Percentiles rank a stretch among this genome's conserved stretches.
Conservation (phyloP, 2,797 vertebrate genomes). For the Dallia pectoralis region DNA sequence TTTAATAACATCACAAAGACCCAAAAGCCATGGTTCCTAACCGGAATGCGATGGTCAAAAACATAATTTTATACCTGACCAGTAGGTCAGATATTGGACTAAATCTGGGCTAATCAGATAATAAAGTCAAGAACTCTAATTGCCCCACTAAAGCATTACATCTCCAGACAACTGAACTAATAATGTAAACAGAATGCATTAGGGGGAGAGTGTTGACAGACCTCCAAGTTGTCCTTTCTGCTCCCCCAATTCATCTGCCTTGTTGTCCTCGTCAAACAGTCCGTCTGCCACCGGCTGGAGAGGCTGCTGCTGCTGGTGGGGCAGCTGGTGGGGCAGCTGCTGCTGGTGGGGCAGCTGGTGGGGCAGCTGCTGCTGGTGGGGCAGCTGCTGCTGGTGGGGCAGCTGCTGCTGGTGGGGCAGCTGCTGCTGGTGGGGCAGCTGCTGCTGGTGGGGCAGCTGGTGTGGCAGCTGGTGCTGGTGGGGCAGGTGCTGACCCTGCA, state of each 20-base stretch:
- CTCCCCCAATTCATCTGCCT: conserved; percentile 77
- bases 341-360: conserved; percentile 46
- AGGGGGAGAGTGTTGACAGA: background rate
- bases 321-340: conserved; percentile 41
- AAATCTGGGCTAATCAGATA: too few relatives aligned
- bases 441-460: too few relatives aligned
- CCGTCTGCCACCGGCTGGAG: conserved; percentile 58
- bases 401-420: conserved; percentile 58
- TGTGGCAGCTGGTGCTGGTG: too few relatives aligned
- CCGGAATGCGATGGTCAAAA: too few relatives aligned
- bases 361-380: conserved; percentile 51
- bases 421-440: too few relatives aligned
- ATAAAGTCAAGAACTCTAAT: too few relatives aligned
- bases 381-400: conserved; percentile 33
- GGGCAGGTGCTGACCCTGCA: conserved; percentile 51
- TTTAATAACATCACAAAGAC: too few relatives aligned
- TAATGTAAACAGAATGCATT: background rate
- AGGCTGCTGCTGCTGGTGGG: conserved; percentile 51
- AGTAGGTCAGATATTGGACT: too few relatives aligned
- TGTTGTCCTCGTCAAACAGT: conserved; percentile 74
- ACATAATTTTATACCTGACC: too few relatives aligned
- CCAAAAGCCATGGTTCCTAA: too few relatives aligned
- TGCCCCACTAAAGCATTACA: background rate
- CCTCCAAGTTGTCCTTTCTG: conserved; percentile 61
- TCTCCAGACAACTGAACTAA: background rate